phyloP scores from a whole-genome alignment of 1,140 invertebrate species.

The Kradibia gibbosae region DNA sequence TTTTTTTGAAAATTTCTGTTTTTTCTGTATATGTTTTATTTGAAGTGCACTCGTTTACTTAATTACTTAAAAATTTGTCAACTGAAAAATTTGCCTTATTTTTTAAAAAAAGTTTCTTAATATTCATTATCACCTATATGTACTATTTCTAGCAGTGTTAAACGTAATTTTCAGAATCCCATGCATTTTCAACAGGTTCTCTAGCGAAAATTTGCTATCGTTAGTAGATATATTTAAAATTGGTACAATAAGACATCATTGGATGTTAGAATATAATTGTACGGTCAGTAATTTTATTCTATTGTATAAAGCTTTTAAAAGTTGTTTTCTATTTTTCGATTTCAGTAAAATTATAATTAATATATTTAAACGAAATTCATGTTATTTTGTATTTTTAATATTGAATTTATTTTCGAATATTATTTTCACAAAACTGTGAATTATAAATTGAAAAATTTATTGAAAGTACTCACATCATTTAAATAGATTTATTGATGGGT shows the following conservation, averaged over 20 bases:
- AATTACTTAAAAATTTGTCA: no score
- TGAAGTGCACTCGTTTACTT: no score
- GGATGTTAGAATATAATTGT: neutral
- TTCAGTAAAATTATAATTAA: no score
- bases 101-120: neutral
- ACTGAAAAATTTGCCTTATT: no score
- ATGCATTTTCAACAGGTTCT: neutral
- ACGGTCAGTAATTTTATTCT: neutral
- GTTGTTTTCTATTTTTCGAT: no score
- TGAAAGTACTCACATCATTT: neutral
- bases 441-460: neutral
- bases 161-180: neutral
- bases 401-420: neutral
- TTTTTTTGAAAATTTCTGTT: no score
- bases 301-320: neutral
- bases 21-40: no score
- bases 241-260: slow-evolving; percentile 27
- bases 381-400: no score
- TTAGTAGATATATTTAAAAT: neutral
- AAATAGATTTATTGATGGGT: neutral
- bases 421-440: neutral
- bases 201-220: neutral
- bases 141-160: neutral
- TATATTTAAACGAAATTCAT: no score
- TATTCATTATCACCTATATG: neutral